These are phyloP conservation scores for Pseudopleuronectes americanus DNA, from an alignment of 2,797 vertebrate species.

Conservation along the genomic window DNA sequence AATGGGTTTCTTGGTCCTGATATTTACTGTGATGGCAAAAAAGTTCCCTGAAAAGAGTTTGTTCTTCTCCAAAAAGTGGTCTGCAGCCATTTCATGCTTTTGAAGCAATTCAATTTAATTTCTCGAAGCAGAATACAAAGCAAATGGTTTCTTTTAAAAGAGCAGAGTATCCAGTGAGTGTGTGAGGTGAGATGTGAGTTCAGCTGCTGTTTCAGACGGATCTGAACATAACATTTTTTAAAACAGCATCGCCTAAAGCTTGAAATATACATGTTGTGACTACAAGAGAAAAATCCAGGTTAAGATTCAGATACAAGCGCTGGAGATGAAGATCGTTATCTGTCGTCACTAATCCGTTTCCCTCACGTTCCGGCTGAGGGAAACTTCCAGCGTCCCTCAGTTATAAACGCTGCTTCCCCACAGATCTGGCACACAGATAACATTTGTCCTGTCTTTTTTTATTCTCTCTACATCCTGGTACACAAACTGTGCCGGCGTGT, in stretches of 20 bases:
- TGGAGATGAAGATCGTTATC: constrained; percentile 34
- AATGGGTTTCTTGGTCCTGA: neutral
- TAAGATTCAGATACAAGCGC: constrained; percentile 17
- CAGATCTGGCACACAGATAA: constrained; percentile 37
- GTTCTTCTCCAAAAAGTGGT: neutral
- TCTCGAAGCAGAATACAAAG: neutral
- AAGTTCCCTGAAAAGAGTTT: too few species aligned
- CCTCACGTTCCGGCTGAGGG: constrained; percentile 3
- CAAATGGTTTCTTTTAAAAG: neutral
- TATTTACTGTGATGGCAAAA: too few species aligned
- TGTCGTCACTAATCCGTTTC: constrained; percentile 22
- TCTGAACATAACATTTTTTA: too few species aligned
- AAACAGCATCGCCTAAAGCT: neutral
- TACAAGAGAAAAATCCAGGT: constrained; percentile 15
- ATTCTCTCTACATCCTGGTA: constrained; percentile 5
- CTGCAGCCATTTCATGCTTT: neutral
- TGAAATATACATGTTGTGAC: neutral
- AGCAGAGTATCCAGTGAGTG: too few species aligned
- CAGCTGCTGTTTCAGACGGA: too few species aligned
- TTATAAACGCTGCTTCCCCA: constrained; percentile 17
- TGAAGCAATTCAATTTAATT: constrained; percentile 13
- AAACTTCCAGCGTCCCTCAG: constrained; percentile 4
- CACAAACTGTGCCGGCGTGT: constrained; percentile 12
- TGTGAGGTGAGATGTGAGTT: too few species aligned
- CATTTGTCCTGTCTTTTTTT: constrained; percentile 1